Percentiles rank a stretch among this genome's conserved stretches.
Evolutionary conservation across 2,797 vertebrate species (phyloP).

Genomic region (Tapera naevia): DNA sequence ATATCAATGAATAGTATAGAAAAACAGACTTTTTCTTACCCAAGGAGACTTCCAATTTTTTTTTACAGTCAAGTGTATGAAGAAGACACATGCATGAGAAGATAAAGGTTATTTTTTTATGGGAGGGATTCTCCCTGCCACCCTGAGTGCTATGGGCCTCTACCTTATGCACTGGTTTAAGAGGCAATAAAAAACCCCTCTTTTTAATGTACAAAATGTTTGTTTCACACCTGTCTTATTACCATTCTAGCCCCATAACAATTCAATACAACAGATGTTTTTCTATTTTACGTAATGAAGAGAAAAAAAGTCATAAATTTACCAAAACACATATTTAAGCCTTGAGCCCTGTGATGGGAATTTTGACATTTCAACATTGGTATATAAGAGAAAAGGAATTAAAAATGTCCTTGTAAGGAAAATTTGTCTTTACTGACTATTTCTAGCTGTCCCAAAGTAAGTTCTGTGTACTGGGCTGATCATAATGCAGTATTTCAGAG

Average conservation of each 20-base stretch:
- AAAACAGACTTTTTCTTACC: neutral
- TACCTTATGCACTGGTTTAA: neutral
- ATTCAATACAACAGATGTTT: rapidly evolving
- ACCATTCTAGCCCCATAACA: neutral
- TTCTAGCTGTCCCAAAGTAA: neutral
- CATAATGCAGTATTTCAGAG: neutral
- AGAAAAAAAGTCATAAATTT: neutral
- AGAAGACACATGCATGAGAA: neutral
- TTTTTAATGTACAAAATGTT: neutral
- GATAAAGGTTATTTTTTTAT: neutral
- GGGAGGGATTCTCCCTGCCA: neutral
- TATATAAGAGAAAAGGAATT: neutral
- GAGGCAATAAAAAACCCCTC: neutral
- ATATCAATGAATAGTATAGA: neutral
- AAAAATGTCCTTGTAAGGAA: neutral
- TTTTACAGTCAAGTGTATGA: neutral
- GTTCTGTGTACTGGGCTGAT: neutral
- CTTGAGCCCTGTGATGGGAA: neutral
- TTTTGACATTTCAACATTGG: neutral
- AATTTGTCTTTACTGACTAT: neutral
- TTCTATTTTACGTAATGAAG: neutral
- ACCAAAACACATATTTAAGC: neutral
- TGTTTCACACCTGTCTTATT: neutral
- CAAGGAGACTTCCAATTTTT: neutral
- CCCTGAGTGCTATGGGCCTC: neutral